phyloP scores from a whole-genome alignment of 2,888 invertebrate genomes.

The Oxyteleia sp. region DNA sequence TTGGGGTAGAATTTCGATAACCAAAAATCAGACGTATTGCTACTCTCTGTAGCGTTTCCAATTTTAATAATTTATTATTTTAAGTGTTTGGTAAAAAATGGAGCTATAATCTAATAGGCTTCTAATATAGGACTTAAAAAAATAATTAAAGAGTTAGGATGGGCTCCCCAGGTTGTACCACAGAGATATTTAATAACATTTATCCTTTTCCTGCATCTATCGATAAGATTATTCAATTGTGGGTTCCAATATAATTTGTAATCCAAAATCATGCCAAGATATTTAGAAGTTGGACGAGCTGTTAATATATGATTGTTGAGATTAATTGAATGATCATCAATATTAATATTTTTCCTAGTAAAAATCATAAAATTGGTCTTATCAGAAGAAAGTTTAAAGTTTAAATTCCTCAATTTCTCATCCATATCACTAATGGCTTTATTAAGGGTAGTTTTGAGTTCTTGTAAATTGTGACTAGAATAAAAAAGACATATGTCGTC shows the following conservation, averaged over 20 bases:
- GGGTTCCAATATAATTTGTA: background rate
- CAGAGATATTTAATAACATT: background rate
- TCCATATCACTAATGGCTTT: too few species aligned
- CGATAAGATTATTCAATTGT: background rate
- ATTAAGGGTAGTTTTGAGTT: too few species aligned
- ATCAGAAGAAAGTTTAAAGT: background rate
- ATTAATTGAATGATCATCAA: background rate
- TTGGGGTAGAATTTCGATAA: too few species aligned
- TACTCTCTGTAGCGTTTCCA: background rate
- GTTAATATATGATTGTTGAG: background rate
- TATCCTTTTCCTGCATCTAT: background rate
- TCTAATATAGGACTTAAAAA: background rate
- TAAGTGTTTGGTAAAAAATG: too few species aligned
- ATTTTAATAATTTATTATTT: too few species aligned
- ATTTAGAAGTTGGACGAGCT: background rate
- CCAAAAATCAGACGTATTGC: background rate
- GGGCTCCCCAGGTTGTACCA: background rate
- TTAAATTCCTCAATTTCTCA: background rate
- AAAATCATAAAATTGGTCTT: slow-evolving; percentile 1
- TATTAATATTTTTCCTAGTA: background rate
- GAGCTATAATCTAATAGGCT: background rate
- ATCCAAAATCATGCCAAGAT: background rate
- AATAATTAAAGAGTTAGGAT: background rate
- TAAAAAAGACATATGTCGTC: background rate
- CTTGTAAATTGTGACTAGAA: too few species aligned